Base-by-base conservation (phyloP, 1,140 invertebrate species). In the Dryas iulia region DNA sequence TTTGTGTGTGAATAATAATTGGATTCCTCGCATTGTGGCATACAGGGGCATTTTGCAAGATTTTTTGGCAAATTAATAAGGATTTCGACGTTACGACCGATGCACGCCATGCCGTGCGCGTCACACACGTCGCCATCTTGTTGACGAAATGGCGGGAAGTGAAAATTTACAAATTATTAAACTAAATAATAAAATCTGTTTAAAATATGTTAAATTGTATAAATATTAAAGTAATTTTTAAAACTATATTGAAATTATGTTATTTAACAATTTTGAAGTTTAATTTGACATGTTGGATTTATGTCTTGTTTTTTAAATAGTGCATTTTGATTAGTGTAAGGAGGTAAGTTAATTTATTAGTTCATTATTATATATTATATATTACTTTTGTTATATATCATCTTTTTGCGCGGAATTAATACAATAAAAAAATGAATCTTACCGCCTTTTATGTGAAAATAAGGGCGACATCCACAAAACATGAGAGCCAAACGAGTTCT, bases 401-500 rank as follows among this genome's bases (percentile, higher is more conserved):
- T 5, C 14, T 35, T 14, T n/a, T 14, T 14, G 33, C n/a, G n/a
- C n/a, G n/a, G n/a, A n/a, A n/a, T n/a, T n/a, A n/a, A n/a, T n/a
- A n/a, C n/a, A n/a, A n/a, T n/a, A n/a, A n/a, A n/a, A n/a, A n/a
- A n/a, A n/a, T n/a, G n/a, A n/a, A n/a, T 18, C 70, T 77, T 78
- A 92, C 92, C 89, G 74, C 93, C 91, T 77, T 87, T 89, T 5
- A 93, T 84, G 63, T 93, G 91, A 72, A 94, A 94, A 71, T 91
- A 93, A 3, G 93, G 93, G 66, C 89, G 82, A 74, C 94, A 94
- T 21, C 92, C 92, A 66, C 93, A 94, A 28, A 93, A 90, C 81
- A 93, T 91, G 28, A 91, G 60, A 0, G 92, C 91, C 83, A 93
- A 82, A 25, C 84, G 80, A 64, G 87, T 92, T 10, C 93, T 77